Evolutionary conservation across 2,797 vertebrate genomes (phyloP).

Genomic region (Sarcophilus harrisii): DNA sequence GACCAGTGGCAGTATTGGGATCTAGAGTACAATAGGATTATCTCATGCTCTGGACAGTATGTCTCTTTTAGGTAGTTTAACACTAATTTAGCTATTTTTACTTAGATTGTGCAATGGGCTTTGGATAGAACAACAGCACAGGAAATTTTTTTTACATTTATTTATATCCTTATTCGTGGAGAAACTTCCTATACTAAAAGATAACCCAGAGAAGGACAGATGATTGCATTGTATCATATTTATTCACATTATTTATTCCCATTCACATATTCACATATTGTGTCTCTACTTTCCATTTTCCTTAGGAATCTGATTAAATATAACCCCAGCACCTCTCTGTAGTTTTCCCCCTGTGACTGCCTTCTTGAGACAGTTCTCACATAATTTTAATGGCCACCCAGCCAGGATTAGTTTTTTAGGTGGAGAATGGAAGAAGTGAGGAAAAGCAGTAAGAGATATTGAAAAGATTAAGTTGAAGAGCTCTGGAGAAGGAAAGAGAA

Average conservation of each 20-base stretch:
- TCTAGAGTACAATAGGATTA: not conserved
- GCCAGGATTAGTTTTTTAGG: not conserved
- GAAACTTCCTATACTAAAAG: slow-evolving; percentile 44
- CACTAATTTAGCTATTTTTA: not conserved
- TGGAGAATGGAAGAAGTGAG: not conserved
- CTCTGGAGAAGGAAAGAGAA: not conserved
- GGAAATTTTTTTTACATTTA: not conserved
- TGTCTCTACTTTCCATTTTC: slow-evolving; percentile 38
- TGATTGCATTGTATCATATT: slow-evolving; percentile 27
- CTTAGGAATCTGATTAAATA: slow-evolving; percentile 20
- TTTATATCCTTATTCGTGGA: slow-evolving; percentile 3
- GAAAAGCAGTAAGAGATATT: not conserved
- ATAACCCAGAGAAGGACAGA: slow-evolving; percentile 52
- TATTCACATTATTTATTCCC: slow-evolving; percentile 26
- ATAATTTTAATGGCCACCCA: not conserved
- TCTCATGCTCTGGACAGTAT: not conserved
- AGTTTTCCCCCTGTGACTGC: not conserved
- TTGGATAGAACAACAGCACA: not conserved
- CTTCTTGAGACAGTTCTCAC: not conserved
- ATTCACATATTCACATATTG: slow-evolving; percentile 31
- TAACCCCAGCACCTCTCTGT: not conserved
- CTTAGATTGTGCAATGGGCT: not conserved
- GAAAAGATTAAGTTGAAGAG: not conserved
- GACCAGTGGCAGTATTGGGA: not conserved
- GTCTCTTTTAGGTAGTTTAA: not conserved